A percentile compares a stretch with the other conserved stretches of the same genome.
phyloP scores from a whole-genome alignment of 2,113 vertebrate species.

The Vulpes lagopus region DNA sequence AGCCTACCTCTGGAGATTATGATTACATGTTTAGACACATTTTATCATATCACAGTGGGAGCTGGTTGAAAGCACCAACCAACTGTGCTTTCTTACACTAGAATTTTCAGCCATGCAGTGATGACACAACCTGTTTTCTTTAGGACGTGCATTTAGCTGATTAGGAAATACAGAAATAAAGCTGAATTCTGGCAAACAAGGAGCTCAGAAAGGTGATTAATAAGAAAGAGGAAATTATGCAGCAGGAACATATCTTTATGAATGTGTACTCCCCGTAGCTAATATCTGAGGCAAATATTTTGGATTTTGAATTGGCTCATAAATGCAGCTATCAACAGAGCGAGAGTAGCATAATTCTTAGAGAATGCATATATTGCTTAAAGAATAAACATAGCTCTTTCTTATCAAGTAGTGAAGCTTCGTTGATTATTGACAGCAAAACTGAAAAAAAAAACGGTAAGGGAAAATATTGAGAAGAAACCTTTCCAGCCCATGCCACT shows the following conservation, averaged over 20 bases:
- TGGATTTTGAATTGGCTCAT: slow-evolving; percentile 66
- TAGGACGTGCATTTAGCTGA: slow-evolving; percentile 66
- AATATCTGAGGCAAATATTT: slow-evolving; percentile 81
- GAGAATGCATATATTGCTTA: not conserved
- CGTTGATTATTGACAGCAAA: slow-evolving; percentile 19
- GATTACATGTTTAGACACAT: slow-evolving; percentile 22
- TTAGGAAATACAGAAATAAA: slow-evolving; percentile 71
- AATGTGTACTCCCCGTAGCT: slow-evolving; percentile 65
- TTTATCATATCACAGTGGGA: slow-evolving; percentile 24
- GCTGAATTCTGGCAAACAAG: slow-evolving; percentile 63
- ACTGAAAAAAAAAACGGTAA: not conserved
- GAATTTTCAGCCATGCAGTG: slow-evolving; percentile 52
- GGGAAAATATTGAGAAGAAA: not conserved
- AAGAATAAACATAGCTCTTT: slow-evolving; percentile 35
- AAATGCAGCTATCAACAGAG: slow-evolving; percentile 40
- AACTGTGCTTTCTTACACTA: not conserved
- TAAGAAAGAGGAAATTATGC: slow-evolving; percentile 68
- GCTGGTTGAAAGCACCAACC: slow-evolving; percentile 2
- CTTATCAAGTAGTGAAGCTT: not conserved
- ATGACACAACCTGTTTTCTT: slow-evolving; percentile 62
- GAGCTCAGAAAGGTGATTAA: slow-evolving; percentile 47
- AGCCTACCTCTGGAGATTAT: slow-evolving; percentile 25
- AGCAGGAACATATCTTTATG: slow-evolving; percentile 70
- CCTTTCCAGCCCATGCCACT: not conserved
- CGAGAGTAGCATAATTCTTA: not conserved